Percentiles rank a stretch among this genome's conserved stretches.
Evolutionary conservation across 2,888 invertebrate genomes (phyloP).

Genomic region (Drosophila kuntzei): DNA sequence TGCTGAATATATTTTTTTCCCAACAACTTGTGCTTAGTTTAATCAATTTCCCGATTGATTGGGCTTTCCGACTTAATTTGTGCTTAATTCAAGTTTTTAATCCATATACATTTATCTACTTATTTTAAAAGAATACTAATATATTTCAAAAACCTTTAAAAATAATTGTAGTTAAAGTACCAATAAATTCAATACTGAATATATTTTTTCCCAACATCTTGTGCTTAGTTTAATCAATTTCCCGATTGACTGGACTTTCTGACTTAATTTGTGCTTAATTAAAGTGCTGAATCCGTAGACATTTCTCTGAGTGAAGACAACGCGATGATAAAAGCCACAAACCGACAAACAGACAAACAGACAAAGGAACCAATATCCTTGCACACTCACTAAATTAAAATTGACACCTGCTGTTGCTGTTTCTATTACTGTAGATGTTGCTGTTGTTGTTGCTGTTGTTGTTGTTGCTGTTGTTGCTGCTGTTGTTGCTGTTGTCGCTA

Average conservation of each 20-base stretch:
- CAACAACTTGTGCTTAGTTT: no score
- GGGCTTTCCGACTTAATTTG: no score
- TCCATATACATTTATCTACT: no score
- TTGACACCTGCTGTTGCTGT: slow-evolving; percentile 75
- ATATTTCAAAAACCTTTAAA: no score
- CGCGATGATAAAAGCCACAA: slow-evolving; percentile 16
- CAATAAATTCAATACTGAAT: background rate
- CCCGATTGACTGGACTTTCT: background rate
- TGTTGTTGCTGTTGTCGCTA: slow-evolving; percentile 48
- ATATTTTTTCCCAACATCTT: background rate
- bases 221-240: slow-evolving; percentile 8
- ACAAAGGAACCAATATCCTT: slow-evolving; percentile 37
- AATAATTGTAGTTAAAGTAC: background rate
- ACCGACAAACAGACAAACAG: slow-evolving; percentile 28
- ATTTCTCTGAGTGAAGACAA: slow-evolving; percentile 8
- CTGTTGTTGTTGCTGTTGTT: slow-evolving; percentile 40
- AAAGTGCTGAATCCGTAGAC: background rate
- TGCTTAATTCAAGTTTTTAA: no score
- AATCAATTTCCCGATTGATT: no score
- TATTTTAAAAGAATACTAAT: no score
- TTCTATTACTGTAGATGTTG: background rate
- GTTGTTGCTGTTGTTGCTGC: slow-evolving; percentile 37
- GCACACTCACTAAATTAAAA: slow-evolving; percentile 70
- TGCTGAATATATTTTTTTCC: no score
- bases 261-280: slow-evolving; percentile 9